Evolutionary conservation across 2,888 invertebrate species (phyloP), one percentile per base, ranked within the genome.

Genomic region (Matsumyia berberina): DNA sequence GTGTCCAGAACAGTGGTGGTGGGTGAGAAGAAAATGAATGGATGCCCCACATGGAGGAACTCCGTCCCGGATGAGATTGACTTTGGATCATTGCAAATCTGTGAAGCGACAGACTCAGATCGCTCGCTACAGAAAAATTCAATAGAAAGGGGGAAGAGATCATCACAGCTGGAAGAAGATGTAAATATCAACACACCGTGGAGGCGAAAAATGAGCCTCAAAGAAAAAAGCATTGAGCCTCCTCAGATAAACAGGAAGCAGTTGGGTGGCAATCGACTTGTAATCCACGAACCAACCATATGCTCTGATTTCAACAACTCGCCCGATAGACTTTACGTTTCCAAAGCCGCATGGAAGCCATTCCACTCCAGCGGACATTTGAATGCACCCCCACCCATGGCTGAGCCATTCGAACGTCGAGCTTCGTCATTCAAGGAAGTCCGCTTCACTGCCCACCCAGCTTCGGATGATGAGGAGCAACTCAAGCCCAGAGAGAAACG

Each of bases 361-460:
- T 83, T 79, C n/a, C 73, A 73, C 31, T 83, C 89, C 33, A 88
- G 89, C 24, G 83, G 89, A 88, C 33, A 88, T 88, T 35, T 88
- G 86, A 74, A 89, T 88, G 6, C 87, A 82, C 46, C 88, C 87
- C 35, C 74, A 88, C 82, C 89, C 88, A 3, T 64, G 73, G 85
- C 88, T 37, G 42, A 70, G 24, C 62, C 24, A 17, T 85, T 88
- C 11, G 88, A 88, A 0, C 86, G 88, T 0, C 88, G 90, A 5
- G 89, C 90, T 9, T 89, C 88, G 8, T 91, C 91, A 0, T 86
- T 90, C 83, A 89, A 88, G 1, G 89, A 90, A 0, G 89, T 90
- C 0, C 90, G 90, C 15, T 90, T 91, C 19, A 87, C 88, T 69
- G 88, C 88, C n/a, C 79, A 88, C 5, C 80, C 80, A 5, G 31